Evolutionary conservation across 2,113 vertebrate genomes (phyloP), one percentile per base, ranked within the genome.

Genomic region (Labrus mixtus): DNA sequence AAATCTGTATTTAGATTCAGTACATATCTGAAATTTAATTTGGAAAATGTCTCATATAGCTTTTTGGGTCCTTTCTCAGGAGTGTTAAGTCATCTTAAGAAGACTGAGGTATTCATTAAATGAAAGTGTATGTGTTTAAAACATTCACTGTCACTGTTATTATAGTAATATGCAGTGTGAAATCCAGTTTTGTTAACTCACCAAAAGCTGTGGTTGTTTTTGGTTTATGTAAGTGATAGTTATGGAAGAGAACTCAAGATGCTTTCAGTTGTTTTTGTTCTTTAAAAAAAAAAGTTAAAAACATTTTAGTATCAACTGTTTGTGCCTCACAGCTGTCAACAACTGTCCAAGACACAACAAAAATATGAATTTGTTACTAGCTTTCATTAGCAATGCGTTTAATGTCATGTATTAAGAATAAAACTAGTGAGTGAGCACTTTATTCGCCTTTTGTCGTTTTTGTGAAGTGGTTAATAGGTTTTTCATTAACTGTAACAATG

Each of bases 111-210:
- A 41, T 41, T 72, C 10, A 22, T 37, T 33, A 4, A 51, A 4
- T 33, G 19, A 6, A 16, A 4, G 1, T 36, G 41, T 37, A 16
- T 22, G 50, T 68, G 20, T 71, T 67, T 75, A 45, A n/a, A 54
- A 43, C 11, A 56, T 39, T 65, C n/a, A 57, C 19, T 60, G 59
- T 29, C 19, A 63, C 59, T 63, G 5, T 29, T 43, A 43, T 68
- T 73, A 55, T 16, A 48, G 25, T 17, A 39, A 53, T 37, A 62
- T 51, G 8, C 29, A 10, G 11, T 13, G 17, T 0, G 1, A 56
- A 70, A 43, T 36, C 51, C 13, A 76, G 11, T 19, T 10, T 9
- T 11, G 8, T 41, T 41, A 41, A 41, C 39, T 41, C 11, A 10
- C 39, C 5, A 10, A 37, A 19, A 19, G 7, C 7, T n/a, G 15